Evolutionary conservation across 1,140 invertebrate genomes (phyloP).

Genomic region (Coboldia fuscipes): DNA sequence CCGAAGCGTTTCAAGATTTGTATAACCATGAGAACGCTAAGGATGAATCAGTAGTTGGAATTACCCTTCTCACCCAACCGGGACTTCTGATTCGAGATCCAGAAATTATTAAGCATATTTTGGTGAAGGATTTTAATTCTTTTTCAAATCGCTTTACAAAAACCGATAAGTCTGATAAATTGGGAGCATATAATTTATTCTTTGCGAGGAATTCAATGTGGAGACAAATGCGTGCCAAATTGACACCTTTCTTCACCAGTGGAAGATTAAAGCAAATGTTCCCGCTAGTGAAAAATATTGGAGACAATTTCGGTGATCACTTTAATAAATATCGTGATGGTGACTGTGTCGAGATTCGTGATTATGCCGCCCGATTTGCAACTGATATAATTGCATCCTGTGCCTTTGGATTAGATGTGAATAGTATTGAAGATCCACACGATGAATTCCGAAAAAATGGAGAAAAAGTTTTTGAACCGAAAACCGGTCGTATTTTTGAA

Average conservation of each 20-base stretch:
- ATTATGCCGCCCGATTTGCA: constrained; percentile 23
- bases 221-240: constrained; percentile 31
- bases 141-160: constrained; percentile 26
- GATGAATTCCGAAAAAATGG: constrained; percentile 6
- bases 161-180: constrained; percentile 13
- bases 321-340: too few relatives aligned
- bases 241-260: constrained; percentile 36
- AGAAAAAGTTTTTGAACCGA: constrained; percentile 1
- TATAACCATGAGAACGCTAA: too few relatives aligned
- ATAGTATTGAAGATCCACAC: constrained; percentile 1
- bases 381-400: constrained; percentile 29
- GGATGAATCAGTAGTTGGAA: too few relatives aligned
- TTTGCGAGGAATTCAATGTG: constrained; percentile 21
- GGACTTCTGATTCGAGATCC: neutral
- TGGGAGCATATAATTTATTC: constrained; percentile 13
- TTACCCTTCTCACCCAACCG: too few relatives aligned
- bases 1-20: too few relatives aligned
- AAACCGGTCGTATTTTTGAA: too few relatives aligned
- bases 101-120: constrained; percentile 12
- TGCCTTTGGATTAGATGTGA: constrained; percentile 27
- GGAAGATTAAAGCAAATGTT: constrained; percentile 33
- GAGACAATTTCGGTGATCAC: too few relatives aligned
- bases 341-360: constrained; percentile 20
- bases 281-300: constrained; percentile 1
- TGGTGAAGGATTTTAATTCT: constrained; percentile 29